A percentile compares a stretch with the other conserved stretches of the same genome.
phyloP scores from a whole-genome alignment of 2,113 vertebrate genomes.

The Lophura nycthemera region DNA sequence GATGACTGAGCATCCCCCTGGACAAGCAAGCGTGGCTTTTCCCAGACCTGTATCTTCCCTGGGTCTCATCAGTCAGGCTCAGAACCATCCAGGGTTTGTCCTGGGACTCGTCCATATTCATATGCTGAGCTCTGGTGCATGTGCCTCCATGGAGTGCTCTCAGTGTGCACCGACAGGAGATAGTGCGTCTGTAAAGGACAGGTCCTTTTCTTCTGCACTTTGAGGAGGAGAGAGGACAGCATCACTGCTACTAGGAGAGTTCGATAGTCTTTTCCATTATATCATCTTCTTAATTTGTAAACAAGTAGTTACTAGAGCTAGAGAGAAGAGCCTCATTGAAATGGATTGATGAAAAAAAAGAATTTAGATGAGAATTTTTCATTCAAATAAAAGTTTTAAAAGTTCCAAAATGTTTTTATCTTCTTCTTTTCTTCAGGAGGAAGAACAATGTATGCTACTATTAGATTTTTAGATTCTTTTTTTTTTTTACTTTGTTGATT shows the following conservation, averaged over 20 bases:
- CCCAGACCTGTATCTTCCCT: rapidly evolving
- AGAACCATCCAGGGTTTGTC: background rate
- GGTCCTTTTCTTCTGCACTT: background rate
- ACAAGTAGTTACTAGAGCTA: background rate
- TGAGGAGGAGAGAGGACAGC: background rate
- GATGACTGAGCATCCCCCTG: background rate
- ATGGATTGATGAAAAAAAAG: background rate
- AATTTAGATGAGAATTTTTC: background rate
- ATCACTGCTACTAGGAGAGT: background rate
- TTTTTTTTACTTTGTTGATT: background rate
- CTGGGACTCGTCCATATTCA: rapidly evolving
- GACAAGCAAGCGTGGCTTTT: rapidly evolving
- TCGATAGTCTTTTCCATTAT: background rate
- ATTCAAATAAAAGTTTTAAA: background rate
- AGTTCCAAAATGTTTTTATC: background rate
- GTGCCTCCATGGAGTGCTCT: background rate
- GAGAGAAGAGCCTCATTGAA: background rate
- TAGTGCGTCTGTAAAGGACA: rapidly evolving
- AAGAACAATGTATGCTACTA: background rate
- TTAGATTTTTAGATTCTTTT: background rate
- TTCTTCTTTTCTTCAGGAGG: too few species aligned
- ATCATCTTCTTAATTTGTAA: background rate
- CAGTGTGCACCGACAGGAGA: rapidly evolving
- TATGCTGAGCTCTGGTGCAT: background rate
- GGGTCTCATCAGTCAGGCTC: background rate